Base-by-base conservation (phyloP, 2,888 invertebrate species). In the Eurytoma adleriae region DNA sequence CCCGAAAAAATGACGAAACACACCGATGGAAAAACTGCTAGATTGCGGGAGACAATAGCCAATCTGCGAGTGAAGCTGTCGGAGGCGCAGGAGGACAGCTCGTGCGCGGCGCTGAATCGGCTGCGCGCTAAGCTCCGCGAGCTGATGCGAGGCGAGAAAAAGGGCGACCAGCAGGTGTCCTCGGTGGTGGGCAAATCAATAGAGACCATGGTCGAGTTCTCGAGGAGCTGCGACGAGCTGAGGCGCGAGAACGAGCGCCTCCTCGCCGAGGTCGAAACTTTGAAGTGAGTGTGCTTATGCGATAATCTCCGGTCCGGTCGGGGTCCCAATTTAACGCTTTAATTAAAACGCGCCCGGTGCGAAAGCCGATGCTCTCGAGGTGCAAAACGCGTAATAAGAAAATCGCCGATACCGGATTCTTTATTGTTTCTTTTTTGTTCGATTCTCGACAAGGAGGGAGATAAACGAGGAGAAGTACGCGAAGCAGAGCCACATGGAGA, bases 41-140 rank as follows among this genome's bases (percentile, higher is more conserved):
- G 90, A 83, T 80, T 89, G 64, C 85, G 85, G 18, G 85, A 86
- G 16, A 83, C 83, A 66, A 86, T 88, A 79, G 85, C 83, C 40
- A 79, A 85, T 56, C 82, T 89, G 81, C 85, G 82, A 79, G 75
- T 86, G 76, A 85, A 83, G 71, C 81, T 90, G 27, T 85, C 83
- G 16, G 84, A 88, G 67, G 84, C 83, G 7, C 86, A 88, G 77
- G 87, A 87, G 61, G 88, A 88, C 64, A 85, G 85, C 30, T 89
- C 88, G 3, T 89, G 89, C 68, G 85, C 85, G 13, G 88, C 87
- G 68, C 75, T 90, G 70, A 88, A 89, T 83, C 88, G 86, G 71
- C 81, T 89, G 24, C 85, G 88, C 76, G 87, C 86, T 20, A 89
- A 89, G 79, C 82, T 90, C 62, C 84, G 86, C 0, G 87, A 89